Percentiles rank a stretch among this genome's conserved stretches.
These are phyloP conservation scores for Nymphalis polychloros DNA, from an alignment of 2,888 invertebrate genomes.

Conservation along the genomic window DNA sequence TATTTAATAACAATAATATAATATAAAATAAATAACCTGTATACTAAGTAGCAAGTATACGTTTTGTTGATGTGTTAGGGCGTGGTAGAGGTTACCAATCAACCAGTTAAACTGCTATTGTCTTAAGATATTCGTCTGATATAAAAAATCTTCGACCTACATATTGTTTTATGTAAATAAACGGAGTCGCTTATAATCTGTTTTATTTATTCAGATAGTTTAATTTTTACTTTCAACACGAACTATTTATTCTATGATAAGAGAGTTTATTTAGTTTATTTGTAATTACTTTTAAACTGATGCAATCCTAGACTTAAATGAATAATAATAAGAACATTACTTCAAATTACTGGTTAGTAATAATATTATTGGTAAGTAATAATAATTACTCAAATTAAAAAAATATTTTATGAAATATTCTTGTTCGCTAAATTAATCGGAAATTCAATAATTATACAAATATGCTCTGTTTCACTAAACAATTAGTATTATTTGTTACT, in stretches of 20 bases:
- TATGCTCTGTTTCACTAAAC: slow-evolving; percentile 31
- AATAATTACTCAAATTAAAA: no score
- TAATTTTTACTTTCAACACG: slow-evolving; percentile 29
- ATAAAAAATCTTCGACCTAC: slow-evolving; percentile 33
- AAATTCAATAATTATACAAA: slow-evolving; percentile 7
- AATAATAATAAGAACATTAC: no score
- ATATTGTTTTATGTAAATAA: slow-evolving; percentile 33
- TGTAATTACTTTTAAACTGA: neutral
- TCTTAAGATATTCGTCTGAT: slow-evolving; percentile 20
- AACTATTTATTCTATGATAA: slow-evolving; percentile 17
- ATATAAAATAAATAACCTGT: neutral
- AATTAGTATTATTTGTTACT: slow-evolving; percentile 31
- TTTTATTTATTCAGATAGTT: slow-evolving; percentile 29
- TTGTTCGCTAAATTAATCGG: neutral
- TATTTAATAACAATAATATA: no score
- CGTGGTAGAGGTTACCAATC: slow-evolving; percentile 17
- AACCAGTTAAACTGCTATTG: slow-evolving; percentile 30
- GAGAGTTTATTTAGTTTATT: slow-evolving; percentile 6
- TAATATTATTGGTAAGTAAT: no score
- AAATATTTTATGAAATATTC: neutral
- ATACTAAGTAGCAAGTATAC: slow-evolving; percentile 2
- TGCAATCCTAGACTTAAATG: no score
- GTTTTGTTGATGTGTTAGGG: slow-evolving; percentile 15
- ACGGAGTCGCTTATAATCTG: slow-evolving; percentile 20
- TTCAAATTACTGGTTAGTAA: no score